Base-by-base conservation (phyloP, 2,113 vertebrate species). In the Ceyx margarethae region DNA sequence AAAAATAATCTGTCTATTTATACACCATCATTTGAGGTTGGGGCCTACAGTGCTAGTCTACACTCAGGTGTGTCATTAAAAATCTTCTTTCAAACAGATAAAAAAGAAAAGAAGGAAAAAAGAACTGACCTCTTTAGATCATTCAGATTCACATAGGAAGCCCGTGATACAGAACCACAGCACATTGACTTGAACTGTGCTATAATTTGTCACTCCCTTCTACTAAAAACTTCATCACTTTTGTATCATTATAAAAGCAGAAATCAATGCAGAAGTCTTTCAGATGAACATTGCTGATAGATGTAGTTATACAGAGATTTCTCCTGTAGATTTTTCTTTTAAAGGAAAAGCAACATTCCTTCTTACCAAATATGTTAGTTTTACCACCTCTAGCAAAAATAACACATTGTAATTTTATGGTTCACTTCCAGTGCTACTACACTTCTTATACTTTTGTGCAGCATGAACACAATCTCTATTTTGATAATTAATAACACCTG, bases 401-500 rank as follows among this genome's bases (percentile, higher is more conserved):
- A 94, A 84, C 54, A 90, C 28, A 69, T 29, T 92, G 57, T 65
- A 56, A 72, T 95, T 95, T 87, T 91, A 64, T 48, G 58, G 85
- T 80, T 92, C 96, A 78, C 43, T 79, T 82, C 25, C 20, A 76
- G 28, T 40, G 50, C 78, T 93, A 84, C 91, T 84, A 54, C 17
- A n/a, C 18, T 68, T 93, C 87, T 75, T 58, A 22, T 60, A 28
- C 12, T 67, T 80, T 81, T 68, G 11, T 50, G n/a, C 22, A 72
- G 58, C 26, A 65, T 26, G 8, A 83, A 9, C 5, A 6, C 74
- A 33, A 66, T 71, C 23, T 74, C 35, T 91, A 31, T 22, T 65
- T 88, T 83, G 53, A 45, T 93, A 95, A 94, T 95, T 91, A 80
- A 56, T 54, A 87, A 85, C 90, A 87, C 74, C 56, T 92, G 80